Base-by-base conservation (phyloP, 2,113 vertebrate genomes). In the Numida meleagris region DNA sequence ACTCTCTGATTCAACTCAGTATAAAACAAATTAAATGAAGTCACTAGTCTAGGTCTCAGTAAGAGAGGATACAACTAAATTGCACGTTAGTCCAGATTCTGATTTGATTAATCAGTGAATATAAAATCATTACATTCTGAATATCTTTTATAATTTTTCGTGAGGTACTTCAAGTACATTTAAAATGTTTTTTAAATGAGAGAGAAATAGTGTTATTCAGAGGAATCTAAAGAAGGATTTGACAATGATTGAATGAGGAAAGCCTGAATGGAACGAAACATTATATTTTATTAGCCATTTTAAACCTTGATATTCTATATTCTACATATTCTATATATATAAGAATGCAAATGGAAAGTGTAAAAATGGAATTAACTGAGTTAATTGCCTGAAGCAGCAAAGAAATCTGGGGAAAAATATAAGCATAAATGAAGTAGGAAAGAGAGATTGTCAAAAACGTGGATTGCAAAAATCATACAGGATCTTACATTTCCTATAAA, bases 91-190 rank as follows among this genome's bases (percentile, higher is more conserved):
- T 5, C 16, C 14, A 67, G 17, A 53, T 88, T 86, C 61, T 93
- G 38, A 65, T 36, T 82, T 63, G 25, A 72, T 71, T 72, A 94
- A 82, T 67, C 62, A 79, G 68, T 51, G 31, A 36, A 51, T 57
- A 75, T 48, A 73, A 82, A 82, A 79, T 18, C 3, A 73, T 53
- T 89, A 24, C 87, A 73, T 93, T 89, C 12, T n/a, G 2, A 12
- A 11, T 53, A 88, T 24, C 12, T 75, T 75, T 65, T 90, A 23
- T 40, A 74, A 75, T 53, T 81, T 74, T 90, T 96, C 93, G 78
- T 27, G 72, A 23, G 5, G 6, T 4, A 51, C 14, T 82, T 81
- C 18, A 34, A 81, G 11, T 61, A 21, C 48, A 3, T 59, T 65
- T 57, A 78, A 21, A 77, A 76, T 48, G 42, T 31, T 55, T 89